Percentiles rank a stretch among this genome's conserved stretches.
phyloP scores from a whole-genome alignment of 2,888 invertebrate genomes.

The Lobophora halterata region DNA sequence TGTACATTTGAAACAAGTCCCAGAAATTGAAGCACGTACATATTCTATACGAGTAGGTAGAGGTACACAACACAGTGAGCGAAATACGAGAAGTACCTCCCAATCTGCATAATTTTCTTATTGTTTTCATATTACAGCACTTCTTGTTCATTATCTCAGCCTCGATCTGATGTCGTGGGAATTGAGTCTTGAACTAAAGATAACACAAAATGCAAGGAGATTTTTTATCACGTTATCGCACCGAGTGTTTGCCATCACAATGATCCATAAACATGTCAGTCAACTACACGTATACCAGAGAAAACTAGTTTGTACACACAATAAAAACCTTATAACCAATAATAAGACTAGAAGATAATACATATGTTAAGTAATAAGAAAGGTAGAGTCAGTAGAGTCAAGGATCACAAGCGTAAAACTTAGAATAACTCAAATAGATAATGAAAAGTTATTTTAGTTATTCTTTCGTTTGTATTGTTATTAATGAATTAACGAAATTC shows the following conservation, averaged over 20 bases:
- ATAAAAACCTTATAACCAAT: too few relatives aligned
- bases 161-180: conserved; percentile 46
- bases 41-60: not conserved
- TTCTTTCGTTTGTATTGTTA: too few relatives aligned
- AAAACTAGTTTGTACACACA: conserved; percentile 11
- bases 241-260: conserved; percentile 33
- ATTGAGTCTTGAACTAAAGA: conserved; percentile 29
- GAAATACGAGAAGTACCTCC: too few relatives aligned
- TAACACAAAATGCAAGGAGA: conserved; percentile 31
- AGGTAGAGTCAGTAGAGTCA: too few relatives aligned
- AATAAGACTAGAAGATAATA: too few relatives aligned
- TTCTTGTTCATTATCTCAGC: conserved; percentile 35
- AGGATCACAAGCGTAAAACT: too few relatives aligned
- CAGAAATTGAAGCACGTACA: conserved; percentile 4
- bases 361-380: too few relatives aligned
- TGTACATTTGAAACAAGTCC: too few relatives aligned
- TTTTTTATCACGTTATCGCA: conserved; percentile 37
- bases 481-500: too few relatives aligned
- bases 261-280: conserved; percentile 24
- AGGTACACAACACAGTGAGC: too few relatives aligned
- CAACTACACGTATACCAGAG: conserved; percentile 15
- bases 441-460: too few relatives aligned
- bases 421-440: too few relatives aligned
- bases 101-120: conserved; percentile 22
- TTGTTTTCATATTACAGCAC: conserved; percentile 21